Evolutionary conservation across 2,888 invertebrate species (phyloP).

Genomic region (Callyntrura sp.): DNA sequence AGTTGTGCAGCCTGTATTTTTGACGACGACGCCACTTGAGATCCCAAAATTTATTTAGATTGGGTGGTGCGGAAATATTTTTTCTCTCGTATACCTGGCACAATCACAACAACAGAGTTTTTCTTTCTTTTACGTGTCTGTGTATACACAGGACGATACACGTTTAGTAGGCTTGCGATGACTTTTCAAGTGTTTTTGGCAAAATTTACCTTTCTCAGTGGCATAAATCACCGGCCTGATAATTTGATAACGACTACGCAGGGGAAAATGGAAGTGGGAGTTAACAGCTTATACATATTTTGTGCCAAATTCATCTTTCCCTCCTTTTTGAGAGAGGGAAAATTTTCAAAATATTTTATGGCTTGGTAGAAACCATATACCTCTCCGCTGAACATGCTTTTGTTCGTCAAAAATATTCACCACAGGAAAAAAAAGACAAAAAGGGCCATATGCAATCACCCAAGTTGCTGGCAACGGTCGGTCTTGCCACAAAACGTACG

Average conservation of each 20-base stretch:
- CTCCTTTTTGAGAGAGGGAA: neutral
- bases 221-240: constrained; percentile 72
- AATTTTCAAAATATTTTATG: neutral
- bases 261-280: constrained; percentile 72
- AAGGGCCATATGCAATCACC: neutral
- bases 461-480: too few relatives aligned
- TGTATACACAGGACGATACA: neutral
- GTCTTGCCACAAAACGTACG: too few relatives aligned
- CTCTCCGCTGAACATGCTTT: neutral
- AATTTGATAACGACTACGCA: constrained; percentile 75
- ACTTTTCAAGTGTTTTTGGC: constrained; percentile 62
- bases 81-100: constrained; percentile 21
- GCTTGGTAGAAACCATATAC: neutral
- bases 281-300: constrained; percentile 53
- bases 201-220: constrained; percentile 63
- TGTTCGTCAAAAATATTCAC: constrained; percentile 43
- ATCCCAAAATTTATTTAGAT: too few relatives aligned
- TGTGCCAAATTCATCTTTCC: neutral
- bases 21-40: too few relatives aligned
- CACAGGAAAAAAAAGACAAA: constrained; percentile 13
- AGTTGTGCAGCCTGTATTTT: too few relatives aligned
- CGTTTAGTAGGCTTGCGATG: neutral
- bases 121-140: constrained; percentile 5
- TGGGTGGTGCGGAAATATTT: too few relatives aligned
- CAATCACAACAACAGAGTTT: too few relatives aligned